Conservation (phyloP, 2,113 vertebrate genomes). For the Oreochromis spilurus region DNA sequence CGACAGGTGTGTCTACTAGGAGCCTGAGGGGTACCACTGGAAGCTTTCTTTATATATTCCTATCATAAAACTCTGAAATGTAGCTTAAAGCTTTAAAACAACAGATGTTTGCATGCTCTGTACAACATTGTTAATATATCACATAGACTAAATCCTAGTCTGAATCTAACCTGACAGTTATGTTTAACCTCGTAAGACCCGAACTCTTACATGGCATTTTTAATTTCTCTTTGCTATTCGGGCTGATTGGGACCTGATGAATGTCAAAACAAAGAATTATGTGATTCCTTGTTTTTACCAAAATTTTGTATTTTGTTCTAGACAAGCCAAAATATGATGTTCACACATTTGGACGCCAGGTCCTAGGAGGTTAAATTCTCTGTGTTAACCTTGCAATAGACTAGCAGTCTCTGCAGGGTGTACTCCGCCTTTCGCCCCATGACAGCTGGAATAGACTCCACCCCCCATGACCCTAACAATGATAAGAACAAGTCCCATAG, state of each 20-base stretch:
- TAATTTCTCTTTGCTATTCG: not conserved
- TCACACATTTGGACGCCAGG: not conserved
- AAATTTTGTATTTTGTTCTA: rapidly evolving
- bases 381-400: not conserved
- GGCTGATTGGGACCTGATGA: not conserved
- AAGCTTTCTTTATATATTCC: not conserved
- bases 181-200: not conserved
- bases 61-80: not conserved
- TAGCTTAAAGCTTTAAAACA: not conserved
- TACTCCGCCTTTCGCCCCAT: not conserved
- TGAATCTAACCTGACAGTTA: not conserved
- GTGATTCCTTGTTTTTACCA: not conserved
- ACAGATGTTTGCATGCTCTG: rapidly evolving
- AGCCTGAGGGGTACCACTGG: not conserved
- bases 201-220: not conserved
- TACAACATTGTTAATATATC: not conserved
- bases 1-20: not conserved
- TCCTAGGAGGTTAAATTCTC: not conserved
- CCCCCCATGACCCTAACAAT: not conserved
- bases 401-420: rapidly evolving
- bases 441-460: not conserved
- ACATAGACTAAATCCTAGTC: not conserved
- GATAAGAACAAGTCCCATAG: not conserved
- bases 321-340: not conserved
- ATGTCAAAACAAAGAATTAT: not conserved